phyloP scores from a whole-genome alignment of 2,113 vertebrate species.

The Octodon degus region DNA sequence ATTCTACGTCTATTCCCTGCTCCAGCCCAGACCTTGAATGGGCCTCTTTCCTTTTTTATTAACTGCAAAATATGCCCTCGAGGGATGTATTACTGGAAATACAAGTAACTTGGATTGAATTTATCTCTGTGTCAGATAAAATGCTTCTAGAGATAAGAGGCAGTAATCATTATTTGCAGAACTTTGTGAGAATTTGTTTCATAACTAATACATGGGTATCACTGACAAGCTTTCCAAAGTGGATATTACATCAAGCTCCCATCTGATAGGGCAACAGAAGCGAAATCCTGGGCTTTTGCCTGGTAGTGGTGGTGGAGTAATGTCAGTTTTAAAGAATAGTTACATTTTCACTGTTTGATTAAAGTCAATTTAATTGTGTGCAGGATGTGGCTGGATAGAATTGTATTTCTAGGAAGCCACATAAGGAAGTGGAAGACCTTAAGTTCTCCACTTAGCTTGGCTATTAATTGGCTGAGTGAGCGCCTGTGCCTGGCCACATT shows the following conservation, averaged over 20 bases:
- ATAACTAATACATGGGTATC: slow-evolving; percentile 61
- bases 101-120: slow-evolving; percentile 39
- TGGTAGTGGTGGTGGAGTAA: neutral
- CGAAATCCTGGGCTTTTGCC: slow-evolving; percentile 21
- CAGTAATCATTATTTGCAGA: slow-evolving; percentile 57
- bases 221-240: slow-evolving; percentile 34
- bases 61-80: slow-evolving; percentile 36
- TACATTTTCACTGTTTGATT: neutral
- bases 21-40: slow-evolving; percentile 8
- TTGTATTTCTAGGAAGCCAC: slow-evolving; percentile 52
- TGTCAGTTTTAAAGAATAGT: slow-evolving; percentile 19
- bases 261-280: neutral
- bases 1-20: slow-evolving; percentile 15
- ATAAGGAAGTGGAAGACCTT: neutral
- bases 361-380: slow-evolving; percentile 38
- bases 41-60: slow-evolving; percentile 26
- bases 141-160: slow-evolving; percentile 49
- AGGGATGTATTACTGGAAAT: neutral
- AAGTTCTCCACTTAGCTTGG: neutral
- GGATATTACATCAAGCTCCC: slow-evolving; percentile 39
- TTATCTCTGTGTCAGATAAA: slow-evolving; percentile 47
- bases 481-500: neutral
- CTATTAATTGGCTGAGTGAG: neutral
- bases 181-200: slow-evolving; percentile 17
- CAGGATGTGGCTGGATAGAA: slow-evolving; percentile 11